A percentile compares a stretch with the other conserved stretches of the same genome.
phyloP scores from a whole-genome alignment of 1,140 invertebrate genomes.

The Sipha flava region DNA sequence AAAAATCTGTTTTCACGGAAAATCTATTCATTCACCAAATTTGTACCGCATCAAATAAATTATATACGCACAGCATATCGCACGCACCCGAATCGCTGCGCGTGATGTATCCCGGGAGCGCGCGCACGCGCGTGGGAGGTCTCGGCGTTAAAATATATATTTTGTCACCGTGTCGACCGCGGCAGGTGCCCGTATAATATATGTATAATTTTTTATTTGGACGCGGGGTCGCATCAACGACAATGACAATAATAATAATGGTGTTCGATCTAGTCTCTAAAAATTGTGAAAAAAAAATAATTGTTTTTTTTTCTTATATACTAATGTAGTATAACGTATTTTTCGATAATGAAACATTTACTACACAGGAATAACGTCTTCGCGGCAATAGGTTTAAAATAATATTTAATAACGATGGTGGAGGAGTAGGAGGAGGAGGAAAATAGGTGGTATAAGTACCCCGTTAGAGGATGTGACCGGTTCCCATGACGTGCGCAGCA shows the following conservation, averaged over 20 bases:
- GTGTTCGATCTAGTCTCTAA: too few species aligned
- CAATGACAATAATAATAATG: too few species aligned
- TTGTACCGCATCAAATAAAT: slow-evolving; percentile 8
- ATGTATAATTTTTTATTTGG: too few species aligned
- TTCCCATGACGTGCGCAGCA: slow-evolving; percentile 3
- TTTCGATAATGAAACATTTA: too few species aligned
- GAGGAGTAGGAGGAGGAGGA: too few species aligned
- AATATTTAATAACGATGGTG: too few species aligned
- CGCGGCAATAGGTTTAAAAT: too few species aligned
- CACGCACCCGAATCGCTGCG: background rate
- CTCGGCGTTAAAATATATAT: background rate
- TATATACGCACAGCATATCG: background rate
- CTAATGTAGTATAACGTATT: too few species aligned
- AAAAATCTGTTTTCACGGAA: background rate
- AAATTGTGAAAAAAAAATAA: too few species aligned
- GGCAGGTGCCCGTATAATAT: background rate
- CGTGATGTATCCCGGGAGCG: background rate
- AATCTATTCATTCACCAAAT: background rate
- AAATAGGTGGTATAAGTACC: background rate
- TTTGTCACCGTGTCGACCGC: background rate
- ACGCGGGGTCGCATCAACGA: background rate
- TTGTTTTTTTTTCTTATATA: too few species aligned
- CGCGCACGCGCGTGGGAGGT: background rate
- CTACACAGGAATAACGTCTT: too few species aligned
- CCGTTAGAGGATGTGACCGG: background rate